These are phyloP conservation scores for Halichoerus grypus DNA, from an alignment of 2,113 vertebrate species.

Conservation along the genomic window DNA sequence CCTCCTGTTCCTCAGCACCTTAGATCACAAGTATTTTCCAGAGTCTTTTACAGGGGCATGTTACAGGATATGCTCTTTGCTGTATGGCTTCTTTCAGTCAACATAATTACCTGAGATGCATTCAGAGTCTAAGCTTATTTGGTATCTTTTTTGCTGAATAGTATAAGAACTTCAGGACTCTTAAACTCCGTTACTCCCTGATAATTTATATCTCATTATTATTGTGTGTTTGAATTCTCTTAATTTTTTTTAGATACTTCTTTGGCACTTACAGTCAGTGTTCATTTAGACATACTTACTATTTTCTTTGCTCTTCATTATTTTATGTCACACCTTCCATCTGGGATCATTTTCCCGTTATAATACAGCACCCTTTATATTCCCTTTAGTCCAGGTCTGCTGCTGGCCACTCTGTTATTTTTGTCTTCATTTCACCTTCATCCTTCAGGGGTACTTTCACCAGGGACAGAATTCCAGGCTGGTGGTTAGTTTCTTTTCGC, in stretches of 20 bases:
- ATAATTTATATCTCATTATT: neutral
- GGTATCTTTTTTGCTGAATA: neutral
- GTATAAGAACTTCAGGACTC: neutral
- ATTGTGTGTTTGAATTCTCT: neutral
- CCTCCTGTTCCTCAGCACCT: neutral
- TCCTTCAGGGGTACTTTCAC: neutral
- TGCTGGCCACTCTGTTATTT: neutral
- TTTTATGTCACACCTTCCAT: neutral
- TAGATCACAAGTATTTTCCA: neutral
- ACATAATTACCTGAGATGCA: neutral
- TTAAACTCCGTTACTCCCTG: neutral
- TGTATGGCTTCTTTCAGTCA: neutral
- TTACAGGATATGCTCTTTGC: neutral
- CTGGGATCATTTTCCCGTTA: neutral
- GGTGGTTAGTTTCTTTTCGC: neutral
- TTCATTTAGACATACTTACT: neutral
- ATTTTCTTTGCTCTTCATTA: neutral
- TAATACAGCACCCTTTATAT: neutral
- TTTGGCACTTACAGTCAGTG: neutral
- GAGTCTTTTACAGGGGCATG: neutral
- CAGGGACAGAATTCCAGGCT: neutral
- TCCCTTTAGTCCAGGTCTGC: neutral
- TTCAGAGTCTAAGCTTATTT: neutral
- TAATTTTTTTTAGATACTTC: neutral
- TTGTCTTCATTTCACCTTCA: neutral